These are phyloP conservation scores for Agonopterix subpropinquella DNA, from an alignment of 2,888 invertebrate species.

Conservation along the genomic window DNA sequence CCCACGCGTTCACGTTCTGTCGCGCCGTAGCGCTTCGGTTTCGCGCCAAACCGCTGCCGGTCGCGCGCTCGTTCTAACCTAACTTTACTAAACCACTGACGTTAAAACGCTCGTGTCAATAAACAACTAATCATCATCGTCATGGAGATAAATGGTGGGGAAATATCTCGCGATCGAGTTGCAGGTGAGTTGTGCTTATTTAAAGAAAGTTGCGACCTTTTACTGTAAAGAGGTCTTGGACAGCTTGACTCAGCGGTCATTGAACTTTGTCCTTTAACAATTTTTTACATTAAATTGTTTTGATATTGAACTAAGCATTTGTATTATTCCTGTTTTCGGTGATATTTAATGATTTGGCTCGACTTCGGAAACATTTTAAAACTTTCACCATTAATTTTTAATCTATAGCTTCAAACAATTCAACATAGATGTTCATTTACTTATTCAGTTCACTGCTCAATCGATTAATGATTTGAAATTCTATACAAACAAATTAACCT, in stretches of 20 bases:
- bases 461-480: no score
- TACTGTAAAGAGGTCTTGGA: slow-evolving; percentile 8
- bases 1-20: slow-evolving; percentile 35
- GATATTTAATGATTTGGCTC: no score
- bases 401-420: no score
- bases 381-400: no score
- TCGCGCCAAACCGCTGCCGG: slow-evolving; percentile 65
- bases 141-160: slow-evolving; percentile 45
- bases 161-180: slow-evolving; percentile 27
- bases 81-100: slow-evolving; percentile 22
- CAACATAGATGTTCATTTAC: no score
- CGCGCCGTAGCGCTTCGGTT: slow-evolving; percentile 34
- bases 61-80: slow-evolving; percentile 55
- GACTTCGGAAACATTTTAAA: no score
- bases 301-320: slow-evolving; percentile 2
- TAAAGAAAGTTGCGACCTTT: slow-evolving; percentile 5
- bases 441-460: no score
- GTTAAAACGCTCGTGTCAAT: slow-evolving; percentile 14
- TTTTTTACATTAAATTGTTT: slow-evolving; percentile 6
- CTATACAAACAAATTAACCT: no score
- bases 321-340: neutral
- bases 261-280: slow-evolving; percentile 34
- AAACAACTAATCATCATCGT: slow-evolving; percentile 9
- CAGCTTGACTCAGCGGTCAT: slow-evolving; percentile 20
- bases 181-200: slow-evolving; percentile 43